Base-by-base conservation (phyloP, 2,888 invertebrate genomes). In the Eupithecia subfuscata region DNA sequence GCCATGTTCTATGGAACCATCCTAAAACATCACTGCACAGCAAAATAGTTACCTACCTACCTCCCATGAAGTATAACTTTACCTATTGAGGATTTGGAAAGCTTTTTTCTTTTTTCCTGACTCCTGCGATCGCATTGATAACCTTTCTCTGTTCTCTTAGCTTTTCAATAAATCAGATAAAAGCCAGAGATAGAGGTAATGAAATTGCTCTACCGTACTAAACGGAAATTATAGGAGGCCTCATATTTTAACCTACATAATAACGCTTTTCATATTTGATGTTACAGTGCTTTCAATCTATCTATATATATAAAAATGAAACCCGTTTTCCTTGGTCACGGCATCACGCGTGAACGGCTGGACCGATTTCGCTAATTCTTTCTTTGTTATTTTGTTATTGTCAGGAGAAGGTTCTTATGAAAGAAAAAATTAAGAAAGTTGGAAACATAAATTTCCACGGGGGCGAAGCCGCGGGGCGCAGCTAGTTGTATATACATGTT, bases 81-180 rank as follows among this genome's bases (percentile, higher is more conserved):
- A 12, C 3, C 22, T 5, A 9, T 3, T 52, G 0, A 52, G n/a
- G 56, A 56, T 22, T 30, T 0, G 63, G n/a, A 30, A 63, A 14
- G 7, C 14, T 63, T 64, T 64, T 64, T 16, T 64, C 18, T 12
- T 64, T 64, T 64, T 30, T 30, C 30, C 30, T 63, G 30, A 63
- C 56, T 60, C 25, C 6, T 64, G 34, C 30, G 34, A 64, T 34
- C 64, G 64, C 37, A 74, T 70, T 52, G 30, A 37, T 64, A 22
- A 64, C 56, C 25, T 56, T 70, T 22, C 18, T 22, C 9, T 69
- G 69, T 52, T 25, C 52, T 71, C 43, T 56, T 30, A 52, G 60
- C 60, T 67, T 60, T 73, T 70, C 70, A 75, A 75, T 75, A 75
- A 75, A 69, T 73, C 67, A 64, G 70, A 75, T 73, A 16, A 56